Conservation (phyloP, 2,888 invertebrate genomes). For the Teleiodes luculella region DNA sequence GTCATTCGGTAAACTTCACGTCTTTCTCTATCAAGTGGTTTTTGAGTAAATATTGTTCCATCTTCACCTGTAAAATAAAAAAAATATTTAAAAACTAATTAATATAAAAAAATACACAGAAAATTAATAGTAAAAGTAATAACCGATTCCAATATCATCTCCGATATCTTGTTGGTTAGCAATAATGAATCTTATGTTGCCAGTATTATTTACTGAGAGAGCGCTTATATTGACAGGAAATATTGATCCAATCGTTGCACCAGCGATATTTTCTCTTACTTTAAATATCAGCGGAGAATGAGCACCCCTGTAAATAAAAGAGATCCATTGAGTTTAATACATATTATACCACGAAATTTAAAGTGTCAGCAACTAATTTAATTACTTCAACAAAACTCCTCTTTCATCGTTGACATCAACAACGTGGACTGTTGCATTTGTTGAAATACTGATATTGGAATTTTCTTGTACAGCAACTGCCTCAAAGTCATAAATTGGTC, state of each 20-base stretch:
- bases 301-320: slow-evolving; percentile 75
- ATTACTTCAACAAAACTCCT: slow-evolving; percentile 81
- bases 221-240: slow-evolving; percentile 76
- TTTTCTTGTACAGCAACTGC: slow-evolving; percentile 85
- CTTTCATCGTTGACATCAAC: slow-evolving; percentile 87
- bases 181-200: slow-evolving; percentile 84
- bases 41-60: slow-evolving; percentile 88
- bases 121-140: background rate
- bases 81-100: too few relatives aligned
- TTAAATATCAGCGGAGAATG: slow-evolving; percentile 86
- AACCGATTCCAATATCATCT: slow-evolving; percentile 86
- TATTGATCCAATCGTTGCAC: slow-evolving; percentile 85
- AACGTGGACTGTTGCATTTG: slow-evolving; percentile 90
- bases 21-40: slow-evolving; percentile 87
- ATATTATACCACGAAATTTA: background rate
- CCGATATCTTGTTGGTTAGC: slow-evolving; percentile 90
- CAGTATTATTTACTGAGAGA: slow-evolving; percentile 46
- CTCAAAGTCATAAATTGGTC: slow-evolving; percentile 87
- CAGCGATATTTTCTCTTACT: slow-evolving; percentile 86
- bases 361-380: background rate
- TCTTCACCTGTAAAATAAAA: slow-evolving; percentile 70
- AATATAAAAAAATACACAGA: too few relatives aligned
- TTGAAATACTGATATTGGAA: slow-evolving; percentile 82
- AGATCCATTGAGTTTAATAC: background rate
- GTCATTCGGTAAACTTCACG: slow-evolving; percentile 86